Base-by-base conservation (phyloP, 2,113 vertebrate species). In the Sinocyclocheilus grahami region DNA sequence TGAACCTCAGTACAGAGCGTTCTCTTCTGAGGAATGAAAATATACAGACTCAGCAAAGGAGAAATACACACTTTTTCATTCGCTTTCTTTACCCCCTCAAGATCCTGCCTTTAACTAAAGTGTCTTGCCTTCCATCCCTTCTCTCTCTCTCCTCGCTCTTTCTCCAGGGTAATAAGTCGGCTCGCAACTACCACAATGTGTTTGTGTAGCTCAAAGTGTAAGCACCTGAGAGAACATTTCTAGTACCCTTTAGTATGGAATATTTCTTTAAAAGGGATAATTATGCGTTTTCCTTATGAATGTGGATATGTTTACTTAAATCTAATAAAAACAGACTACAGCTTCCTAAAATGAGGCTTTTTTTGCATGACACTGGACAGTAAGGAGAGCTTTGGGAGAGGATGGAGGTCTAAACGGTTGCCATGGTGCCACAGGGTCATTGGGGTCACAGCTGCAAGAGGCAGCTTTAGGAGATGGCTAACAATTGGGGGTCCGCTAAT, bases 81-180 rank as follows among this genome's bases (percentile, higher is more conserved):
- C 16, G 10, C 22, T 60, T 37, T 20, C 48, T 85, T 53, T 86
- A 6, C 13, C 24, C 76, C 84, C 27, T 67, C 62, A 81, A 71
- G 81, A 83, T 81, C 8, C 33, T 48, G n/a, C 51, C 24, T 78
- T 13, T 55, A 55, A 67, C 65, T 51, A 60, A 76, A 71, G n/a
- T 69, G 48, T 67, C 27, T 80, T 58, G 27, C 55, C 60, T 33
- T 83, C 76, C 63, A 33, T 71, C 9, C 22, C 79, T 27, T 78
- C 55, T 46, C 42, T 46, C 42, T 46, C 42, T 46, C 42, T 46
- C 37, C 80, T 63, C 75, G 3, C 37, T 37, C 37, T 37, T 5
- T 37, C 37, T 37, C 37, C 90, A 93, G 93, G 93, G 93, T 94
- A 95, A 95, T 95, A 94, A 95, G 93, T 91, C 93, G 91, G 90